These are phyloP conservation scores for Malurus leucopterus DNA, from an alignment of 2,797 vertebrate genomes.

Conservation along the genomic window DNA sequence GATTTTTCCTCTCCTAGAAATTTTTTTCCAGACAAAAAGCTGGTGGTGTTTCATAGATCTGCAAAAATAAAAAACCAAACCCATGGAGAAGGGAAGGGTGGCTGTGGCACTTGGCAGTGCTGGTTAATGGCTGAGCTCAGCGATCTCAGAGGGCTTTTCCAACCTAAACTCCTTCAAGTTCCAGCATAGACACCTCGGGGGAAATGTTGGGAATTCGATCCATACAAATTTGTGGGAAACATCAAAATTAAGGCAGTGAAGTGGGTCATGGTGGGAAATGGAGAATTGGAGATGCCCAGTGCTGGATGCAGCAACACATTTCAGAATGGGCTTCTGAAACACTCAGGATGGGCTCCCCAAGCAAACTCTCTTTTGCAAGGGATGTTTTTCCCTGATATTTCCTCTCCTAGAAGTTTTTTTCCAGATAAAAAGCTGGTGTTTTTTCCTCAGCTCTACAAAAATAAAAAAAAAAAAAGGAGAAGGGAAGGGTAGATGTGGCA, in stretches of 20 bases:
- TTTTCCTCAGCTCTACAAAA: neutral
- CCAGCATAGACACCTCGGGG: accelerated
- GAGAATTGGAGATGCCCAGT: neutral
- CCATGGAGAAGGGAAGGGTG: neutral
- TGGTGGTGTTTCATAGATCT: neutral
- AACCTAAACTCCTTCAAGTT: neutral
- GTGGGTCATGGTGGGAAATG: accelerated
- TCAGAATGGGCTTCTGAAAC: neutral
- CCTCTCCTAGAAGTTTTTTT: neutral
- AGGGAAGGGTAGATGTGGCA: neutral
- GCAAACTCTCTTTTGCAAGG: neutral
- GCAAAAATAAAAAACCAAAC: neutral
- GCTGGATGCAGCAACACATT: neutral
- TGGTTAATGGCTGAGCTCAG: neutral
- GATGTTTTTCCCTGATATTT: neutral
- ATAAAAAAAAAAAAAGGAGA: neutral
- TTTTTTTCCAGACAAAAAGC: neutral
- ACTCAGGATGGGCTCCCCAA: too few species aligned
- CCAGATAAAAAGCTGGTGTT: neutral
- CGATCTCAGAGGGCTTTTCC: neutral
- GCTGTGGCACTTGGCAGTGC: neutral
- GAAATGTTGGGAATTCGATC: neutral
- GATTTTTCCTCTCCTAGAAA: too few species aligned
- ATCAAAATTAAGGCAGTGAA: neutral
- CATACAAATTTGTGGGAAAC: neutral